A percentile compares a stretch with the other conserved stretches of the same genome.
These are phyloP conservation scores for Melinopterus prodromus DNA, from an alignment of 2,888 invertebrate species.

Conservation along the genomic window DNA sequence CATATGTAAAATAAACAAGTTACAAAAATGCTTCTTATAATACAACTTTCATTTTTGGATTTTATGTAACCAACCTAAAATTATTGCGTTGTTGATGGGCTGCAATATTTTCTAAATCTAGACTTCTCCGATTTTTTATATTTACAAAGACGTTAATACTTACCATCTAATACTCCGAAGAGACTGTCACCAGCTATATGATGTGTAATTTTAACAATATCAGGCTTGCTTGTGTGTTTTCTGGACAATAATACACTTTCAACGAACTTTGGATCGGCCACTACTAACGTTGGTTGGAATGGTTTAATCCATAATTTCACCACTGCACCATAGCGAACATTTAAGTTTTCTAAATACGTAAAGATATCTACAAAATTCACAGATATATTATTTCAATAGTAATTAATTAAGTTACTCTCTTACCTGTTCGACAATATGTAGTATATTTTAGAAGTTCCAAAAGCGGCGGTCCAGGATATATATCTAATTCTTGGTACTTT, in stretches of 20 bases:
- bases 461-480: not conserved
- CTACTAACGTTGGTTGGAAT: slow-evolving; percentile 26
- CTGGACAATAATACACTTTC: slow-evolving; percentile 28
- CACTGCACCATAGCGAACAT: slow-evolving; percentile 27
- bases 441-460: not conserved
- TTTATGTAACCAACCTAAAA: no score
- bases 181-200: not conserved
- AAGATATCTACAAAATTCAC: slow-evolving; percentile 28
- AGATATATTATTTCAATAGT: not conserved
- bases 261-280: slow-evolving; percentile 30
- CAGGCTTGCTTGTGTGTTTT: slow-evolving; percentile 21
- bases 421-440: not conserved
- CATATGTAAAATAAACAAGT: no score
- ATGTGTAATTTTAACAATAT: not conserved
- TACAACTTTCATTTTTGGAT: no score
- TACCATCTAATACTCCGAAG: not conserved
- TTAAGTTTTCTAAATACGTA: slow-evolving; percentile 23
- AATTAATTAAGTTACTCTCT: not conserved
- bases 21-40: no score
- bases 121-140: no score
- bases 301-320: slow-evolving; percentile 30
- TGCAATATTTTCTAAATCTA: no score
- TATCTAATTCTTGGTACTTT: not conserved
- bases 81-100: no score
- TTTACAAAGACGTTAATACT: not conserved